Evolutionary conservation across 2,888 invertebrate species (phyloP).

Genomic region (Leptopilina myrica): DNA sequence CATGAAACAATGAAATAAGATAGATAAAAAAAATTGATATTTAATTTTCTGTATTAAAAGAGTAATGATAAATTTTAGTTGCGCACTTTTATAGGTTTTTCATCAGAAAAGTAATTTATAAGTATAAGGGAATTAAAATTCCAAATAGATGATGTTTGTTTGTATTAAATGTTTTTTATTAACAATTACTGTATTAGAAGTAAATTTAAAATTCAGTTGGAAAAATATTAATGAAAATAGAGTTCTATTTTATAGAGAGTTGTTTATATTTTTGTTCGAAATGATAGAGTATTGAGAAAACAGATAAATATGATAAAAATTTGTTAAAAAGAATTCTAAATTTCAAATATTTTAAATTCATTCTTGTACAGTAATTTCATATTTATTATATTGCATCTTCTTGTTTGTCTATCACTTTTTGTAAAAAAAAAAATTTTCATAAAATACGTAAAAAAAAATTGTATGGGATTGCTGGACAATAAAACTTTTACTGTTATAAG

Average conservation of each 20-base stretch:
- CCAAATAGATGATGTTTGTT: neutral
- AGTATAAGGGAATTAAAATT: too few species aligned
- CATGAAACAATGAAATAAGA: too few species aligned
- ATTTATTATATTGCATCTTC: constrained; percentile 54
- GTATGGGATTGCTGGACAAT: constrained; percentile 67
- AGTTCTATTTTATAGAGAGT: too few species aligned
- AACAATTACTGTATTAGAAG: neutral
- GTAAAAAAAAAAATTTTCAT: constrained; percentile 57
- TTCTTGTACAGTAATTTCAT: constrained; percentile 52
- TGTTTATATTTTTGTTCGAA: too few species aligned
- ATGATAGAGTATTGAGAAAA: too few species aligned
- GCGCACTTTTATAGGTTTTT: neutral
- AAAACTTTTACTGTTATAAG: constrained; percentile 47
- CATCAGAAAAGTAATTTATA: neutral
- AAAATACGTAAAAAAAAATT: constrained; percentile 51
- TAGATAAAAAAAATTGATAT: neutral
- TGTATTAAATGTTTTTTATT: neutral
- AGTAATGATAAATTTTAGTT: neutral
- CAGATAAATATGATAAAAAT: too few species aligned
- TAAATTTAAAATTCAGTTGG: too few species aligned
- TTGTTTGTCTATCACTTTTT: constrained; percentile 71
- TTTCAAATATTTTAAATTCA: neutral
- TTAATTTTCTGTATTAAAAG: constrained; percentile 1
- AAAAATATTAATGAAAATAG: too few species aligned
- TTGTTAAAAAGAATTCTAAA: too few species aligned